phyloP scores from a whole-genome alignment of 2,113 vertebrate genomes.

The Cervus canadensis region DNA sequence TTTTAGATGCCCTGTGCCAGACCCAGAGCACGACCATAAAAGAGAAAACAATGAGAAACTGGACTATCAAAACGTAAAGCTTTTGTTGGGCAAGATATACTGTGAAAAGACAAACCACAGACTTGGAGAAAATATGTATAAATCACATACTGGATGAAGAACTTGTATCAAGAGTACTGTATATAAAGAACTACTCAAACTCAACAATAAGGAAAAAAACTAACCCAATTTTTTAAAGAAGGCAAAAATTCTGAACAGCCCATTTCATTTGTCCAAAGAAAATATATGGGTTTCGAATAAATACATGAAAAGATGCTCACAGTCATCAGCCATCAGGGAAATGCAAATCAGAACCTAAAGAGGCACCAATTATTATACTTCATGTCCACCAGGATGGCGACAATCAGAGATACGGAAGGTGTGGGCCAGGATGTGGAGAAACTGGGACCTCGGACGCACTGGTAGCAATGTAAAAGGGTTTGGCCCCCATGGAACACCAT shows the following conservation, averaged over 20 bases:
- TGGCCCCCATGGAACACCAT: not conserved
- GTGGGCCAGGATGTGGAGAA: not conserved
- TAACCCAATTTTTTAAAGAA: not conserved
- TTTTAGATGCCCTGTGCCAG: not conserved
- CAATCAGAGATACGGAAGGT: not conserved
- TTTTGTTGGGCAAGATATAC: not conserved
- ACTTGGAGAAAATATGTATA: not conserved
- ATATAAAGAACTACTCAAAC: not conserved
- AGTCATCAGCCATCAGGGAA: not conserved
- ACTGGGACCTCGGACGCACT: rapidly evolving
- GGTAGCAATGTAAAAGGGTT: not conserved
- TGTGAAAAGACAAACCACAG: not conserved
- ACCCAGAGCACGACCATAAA: not conserved
- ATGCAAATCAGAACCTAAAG: not conserved
- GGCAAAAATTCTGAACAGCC: not conserved
- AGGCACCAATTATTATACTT: not conserved
- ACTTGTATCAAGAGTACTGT: not conserved
- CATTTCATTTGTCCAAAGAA: not conserved
- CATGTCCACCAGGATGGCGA: too few relatives aligned
- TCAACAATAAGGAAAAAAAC: not conserved
- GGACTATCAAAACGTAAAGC: not conserved
- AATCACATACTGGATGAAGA: not conserved
- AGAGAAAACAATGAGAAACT: not conserved
- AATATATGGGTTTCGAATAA: not conserved
- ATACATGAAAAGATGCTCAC: not conserved